Evolutionary conservation across 2,888 invertebrate genomes (phyloP), one percentile per base, ranked within the genome.

Genomic region (Sphecodes monilicornis): DNA sequence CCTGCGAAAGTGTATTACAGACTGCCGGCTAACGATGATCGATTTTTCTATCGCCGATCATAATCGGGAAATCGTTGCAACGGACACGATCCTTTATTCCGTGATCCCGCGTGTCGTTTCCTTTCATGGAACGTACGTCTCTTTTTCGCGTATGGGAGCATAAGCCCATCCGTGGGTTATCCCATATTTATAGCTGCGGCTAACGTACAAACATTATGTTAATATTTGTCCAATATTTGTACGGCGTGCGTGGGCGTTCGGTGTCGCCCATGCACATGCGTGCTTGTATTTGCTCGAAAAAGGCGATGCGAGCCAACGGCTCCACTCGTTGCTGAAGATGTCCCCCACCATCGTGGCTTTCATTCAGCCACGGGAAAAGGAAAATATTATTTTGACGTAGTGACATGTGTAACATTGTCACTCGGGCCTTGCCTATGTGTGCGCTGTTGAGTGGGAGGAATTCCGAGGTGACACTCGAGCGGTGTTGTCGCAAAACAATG

Each of bases 201-300:
- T 81, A 85, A 66, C 86, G 86, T 84, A 79, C 88, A 88, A 87
- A 88, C 88, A 88, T 86, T 88, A 88, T 88, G 90, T 86, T 90
- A 91, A 91, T 91, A 91, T 91, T 91, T 87, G 90, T 91, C 86
- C 91, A 91, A 91, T 91, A 91, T 91, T 91, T 91, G 91, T 90
- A 86, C 87, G 89, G 87, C 77, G 80, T 84, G 86, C 88, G 91
- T 91, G 86, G 91, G 91, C 85, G 91, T 87, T 79, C 76, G 66
- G 86, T 50, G 80, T 87, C 84, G 88, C 88, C 88, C 82, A 88
- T 88, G 86, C 88, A 72, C 54, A n/a, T 11, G 54, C n/a, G 64
- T 69, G 69, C 77, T n/a, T n/a, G 77, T 76, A 46, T 73, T 71
- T 66, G 78, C 72, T 76, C 86, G 88, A 88, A 86, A 88, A 85